Conservation (phyloP, 2,797 vertebrate species). For the Myiotriccus ornatus region DNA sequence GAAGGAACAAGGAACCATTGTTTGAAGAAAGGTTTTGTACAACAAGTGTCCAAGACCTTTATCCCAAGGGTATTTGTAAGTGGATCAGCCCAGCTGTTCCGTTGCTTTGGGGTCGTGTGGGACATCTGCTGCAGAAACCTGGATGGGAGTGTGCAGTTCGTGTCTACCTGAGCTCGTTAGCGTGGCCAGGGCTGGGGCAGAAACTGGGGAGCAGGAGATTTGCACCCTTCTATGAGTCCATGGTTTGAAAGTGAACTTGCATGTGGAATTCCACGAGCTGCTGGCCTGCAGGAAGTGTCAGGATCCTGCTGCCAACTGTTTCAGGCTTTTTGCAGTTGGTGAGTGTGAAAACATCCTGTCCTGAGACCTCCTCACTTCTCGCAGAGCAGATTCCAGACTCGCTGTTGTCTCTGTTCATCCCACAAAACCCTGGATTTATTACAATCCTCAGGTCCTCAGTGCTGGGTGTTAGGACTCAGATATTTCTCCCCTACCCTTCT, state of each 20-base stretch:
- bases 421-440: neutral
- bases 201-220: neutral
- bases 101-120: conserved; percentile 58
- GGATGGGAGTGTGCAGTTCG: neutral
- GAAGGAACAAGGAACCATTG: conserved; percentile 54
- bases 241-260: neutral
- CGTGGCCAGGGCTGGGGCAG: neutral
- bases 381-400: neutral
- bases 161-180: neutral
- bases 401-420: neutral
- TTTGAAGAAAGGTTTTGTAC: conserved; percentile 40
- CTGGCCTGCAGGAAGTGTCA: neutral
- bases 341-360: neutral
- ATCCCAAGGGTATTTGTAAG: conserved; percentile 65
- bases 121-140: conserved; percentile 72
- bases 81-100: conserved; percentile 62
- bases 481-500: neutral
- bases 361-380: neutral
- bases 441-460: neutral
- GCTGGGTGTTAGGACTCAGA: neutral
- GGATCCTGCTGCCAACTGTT: neutral
- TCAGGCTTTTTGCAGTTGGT: neutral
- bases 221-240: neutral
- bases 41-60: conserved; percentile 60
- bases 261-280: neutral